These are phyloP conservation scores for Hydraecia micacea DNA, from an alignment of 2,888 invertebrate genomes.

Conservation along the genomic window DNA sequence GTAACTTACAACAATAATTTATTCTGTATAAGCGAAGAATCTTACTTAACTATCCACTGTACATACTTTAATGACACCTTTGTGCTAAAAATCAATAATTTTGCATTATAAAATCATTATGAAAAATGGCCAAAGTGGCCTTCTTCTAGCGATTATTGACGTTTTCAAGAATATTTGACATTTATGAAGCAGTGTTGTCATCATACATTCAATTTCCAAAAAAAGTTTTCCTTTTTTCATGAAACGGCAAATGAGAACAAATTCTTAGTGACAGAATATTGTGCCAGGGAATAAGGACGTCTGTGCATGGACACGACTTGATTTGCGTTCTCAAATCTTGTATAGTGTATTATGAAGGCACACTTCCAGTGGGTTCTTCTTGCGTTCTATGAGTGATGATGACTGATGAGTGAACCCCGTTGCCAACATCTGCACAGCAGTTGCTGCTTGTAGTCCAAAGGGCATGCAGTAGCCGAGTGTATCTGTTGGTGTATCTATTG, in stretches of 20 bases:
- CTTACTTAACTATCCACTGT: slow-evolving; percentile 51
- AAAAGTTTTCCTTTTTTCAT: not conserved
- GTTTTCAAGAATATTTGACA: slow-evolving; percentile 65
- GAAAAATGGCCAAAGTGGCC: slow-evolving; percentile 82
- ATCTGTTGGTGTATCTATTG: no score
- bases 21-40: slow-evolving; percentile 33
- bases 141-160: slow-evolving; percentile 69
- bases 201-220: not conserved
- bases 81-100: slow-evolving; percentile 81
- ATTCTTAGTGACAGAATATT: not conserved
- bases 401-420: no score
- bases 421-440: no score
- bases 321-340: no score
- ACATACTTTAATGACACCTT: slow-evolving; percentile 68
- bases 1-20: slow-evolving; percentile 51
- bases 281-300: not conserved
- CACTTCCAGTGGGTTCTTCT: no score
- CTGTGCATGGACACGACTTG: no score
- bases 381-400: no score
- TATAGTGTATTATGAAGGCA: no score
- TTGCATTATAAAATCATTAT: slow-evolving; percentile 72
- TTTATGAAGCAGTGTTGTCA: slow-evolving; percentile 50
- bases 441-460: no score
- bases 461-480: no score
- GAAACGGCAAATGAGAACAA: slow-evolving; percentile 5